Conservation (phyloP, 1,140 invertebrate species). For the Philopotamus ludificatus region DNA sequence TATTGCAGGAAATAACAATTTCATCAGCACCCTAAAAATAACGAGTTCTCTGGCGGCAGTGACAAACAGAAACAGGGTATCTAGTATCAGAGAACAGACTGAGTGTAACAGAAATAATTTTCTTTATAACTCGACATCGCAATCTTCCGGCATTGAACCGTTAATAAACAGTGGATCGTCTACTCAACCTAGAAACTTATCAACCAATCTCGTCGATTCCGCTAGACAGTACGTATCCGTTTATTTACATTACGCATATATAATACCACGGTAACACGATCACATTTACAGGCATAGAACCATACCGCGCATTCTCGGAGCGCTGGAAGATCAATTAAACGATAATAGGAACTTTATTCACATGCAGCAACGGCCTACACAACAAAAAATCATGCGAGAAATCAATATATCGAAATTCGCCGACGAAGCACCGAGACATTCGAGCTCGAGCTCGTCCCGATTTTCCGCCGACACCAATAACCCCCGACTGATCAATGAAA, state of each 20-base stretch:
- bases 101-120: constrained; percentile 33
- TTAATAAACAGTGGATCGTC: constrained; percentile 31
- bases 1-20: constrained; percentile 39
- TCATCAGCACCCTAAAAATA: constrained; percentile 41
- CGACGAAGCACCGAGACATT: constrained; percentile 29
- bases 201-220: constrained; percentile 45
- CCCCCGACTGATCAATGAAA: constrained; percentile 28
- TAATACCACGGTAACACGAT: not conserved
- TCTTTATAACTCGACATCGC: constrained; percentile 22
- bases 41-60: constrained; percentile 38
- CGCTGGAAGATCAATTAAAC: constrained; percentile 43
- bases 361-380: constrained; percentile 35
- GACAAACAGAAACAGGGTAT: constrained; percentile 21
- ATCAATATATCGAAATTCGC: constrained; percentile 37
- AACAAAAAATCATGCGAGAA: constrained; percentile 44
- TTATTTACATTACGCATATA: constrained; percentile 7
- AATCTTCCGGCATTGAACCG: constrained; percentile 16
- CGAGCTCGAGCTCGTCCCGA: constrained; percentile 33
- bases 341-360: constrained; percentile 31
- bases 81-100: constrained; percentile 34
- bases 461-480: constrained; percentile 31
- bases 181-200: constrained; percentile 43
- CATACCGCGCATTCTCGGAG: constrained; percentile 51
- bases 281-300: constrained; percentile 48
- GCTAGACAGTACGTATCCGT: constrained; percentile 42